These are phyloP conservation scores for Numenius phaeopus DNA, from an alignment of 2,797 vertebrate species.

Conservation along the genomic window DNA sequence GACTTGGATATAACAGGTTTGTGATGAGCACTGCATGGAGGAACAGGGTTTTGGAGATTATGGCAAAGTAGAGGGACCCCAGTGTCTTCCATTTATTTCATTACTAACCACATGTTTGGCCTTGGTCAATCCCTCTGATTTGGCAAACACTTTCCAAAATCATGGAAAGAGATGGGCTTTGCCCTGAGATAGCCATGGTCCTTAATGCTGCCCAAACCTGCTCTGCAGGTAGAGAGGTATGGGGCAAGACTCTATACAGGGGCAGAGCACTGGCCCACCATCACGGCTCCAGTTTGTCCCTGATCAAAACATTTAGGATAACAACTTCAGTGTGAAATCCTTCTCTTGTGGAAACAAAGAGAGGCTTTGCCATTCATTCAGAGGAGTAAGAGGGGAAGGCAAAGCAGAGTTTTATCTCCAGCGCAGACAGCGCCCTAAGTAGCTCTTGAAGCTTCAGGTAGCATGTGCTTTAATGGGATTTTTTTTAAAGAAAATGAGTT, in stretches of 20 bases:
- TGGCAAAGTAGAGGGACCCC: background rate
- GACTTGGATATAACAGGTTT: background rate
- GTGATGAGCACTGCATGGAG: background rate
- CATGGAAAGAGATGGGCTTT: background rate
- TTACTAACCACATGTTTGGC: background rate
- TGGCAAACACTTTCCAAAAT: background rate
- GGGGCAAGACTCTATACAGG: background rate
- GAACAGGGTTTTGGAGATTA: background rate
- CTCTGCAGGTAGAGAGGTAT: fast-evolving
- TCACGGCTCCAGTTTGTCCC: background rate
- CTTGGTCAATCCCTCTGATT: background rate
- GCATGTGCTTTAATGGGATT: background rate
- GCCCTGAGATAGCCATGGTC: fast-evolving
- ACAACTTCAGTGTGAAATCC: background rate
- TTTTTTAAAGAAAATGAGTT: background rate
- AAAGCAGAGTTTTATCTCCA: background rate
- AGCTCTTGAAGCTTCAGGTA: background rate
- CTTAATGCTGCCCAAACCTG: background rate
- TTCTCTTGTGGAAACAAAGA: background rate
- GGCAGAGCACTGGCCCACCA: background rate
- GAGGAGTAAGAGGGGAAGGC: background rate
- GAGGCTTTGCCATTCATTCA: background rate
- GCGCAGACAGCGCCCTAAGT: background rate
- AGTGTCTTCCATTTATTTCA: background rate
- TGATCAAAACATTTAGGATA: background rate